Evolutionary conservation across 2,113 vertebrate species (phyloP), one percentile per base, ranked within the genome.

Genomic region (Chamaea fasciata): DNA sequence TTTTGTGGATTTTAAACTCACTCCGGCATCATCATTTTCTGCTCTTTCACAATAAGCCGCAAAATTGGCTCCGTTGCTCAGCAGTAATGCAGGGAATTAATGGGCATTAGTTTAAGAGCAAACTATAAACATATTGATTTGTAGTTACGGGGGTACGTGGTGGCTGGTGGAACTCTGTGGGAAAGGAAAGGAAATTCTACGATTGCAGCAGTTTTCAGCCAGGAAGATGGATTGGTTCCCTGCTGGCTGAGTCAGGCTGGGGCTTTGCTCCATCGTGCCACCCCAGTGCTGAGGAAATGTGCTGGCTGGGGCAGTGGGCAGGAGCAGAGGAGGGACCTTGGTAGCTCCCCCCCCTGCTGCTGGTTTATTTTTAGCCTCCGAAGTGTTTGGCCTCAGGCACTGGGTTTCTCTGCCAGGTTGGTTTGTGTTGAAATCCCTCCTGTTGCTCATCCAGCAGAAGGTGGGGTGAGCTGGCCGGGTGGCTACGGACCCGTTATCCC

Each of bases 61-160:
- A 78, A 13, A 94, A 92, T 92, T 92, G 90, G 85, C 95, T 96
- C 92, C 21, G 63, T 31, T 56, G 85, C 93, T 81, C 13, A 7
- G 56, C 80, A 42, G 88, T 84, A 84, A 84, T 73, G 90, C 90
- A 33, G 42, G 56, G 92, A 92, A 94, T 95, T 96, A 96, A 84
- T 69, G 94, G 95, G 90, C 83, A 96, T 90, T 90, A 90, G 87
- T 93, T 94, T 90, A 88, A 95, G 86, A 96, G 92, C 73, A 79
- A 93, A 78, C 90, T 90, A 62, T 83, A 92, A 96, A 93, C 92
- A 76, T 63, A 95, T 79, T 37, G 93, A 96, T 95, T 56, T 78
- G 83, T 70, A 82, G 83, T 79, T 92, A 57, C 10, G 0, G 88
- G 67, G 83, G 42, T 35, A 31, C 3, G 0, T 41, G 9, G 68